These are phyloP conservation scores for Steinernema carpocapsae DNA, from an alignment of 2,888 invertebrate species.

Conservation along the genomic window DNA sequence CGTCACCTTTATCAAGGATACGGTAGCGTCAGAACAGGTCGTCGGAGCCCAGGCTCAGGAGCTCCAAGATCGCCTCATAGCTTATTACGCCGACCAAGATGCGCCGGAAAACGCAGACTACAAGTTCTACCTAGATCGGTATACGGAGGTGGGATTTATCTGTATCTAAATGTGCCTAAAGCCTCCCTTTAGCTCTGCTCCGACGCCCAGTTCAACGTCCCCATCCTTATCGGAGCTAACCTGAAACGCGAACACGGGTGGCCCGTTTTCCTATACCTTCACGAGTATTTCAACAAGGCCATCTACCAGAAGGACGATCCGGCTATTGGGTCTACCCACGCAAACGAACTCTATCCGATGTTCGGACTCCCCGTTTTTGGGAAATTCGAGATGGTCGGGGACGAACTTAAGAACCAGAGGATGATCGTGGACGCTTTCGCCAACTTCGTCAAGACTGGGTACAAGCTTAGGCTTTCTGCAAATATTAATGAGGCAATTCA, in stretches of 20 bases:
- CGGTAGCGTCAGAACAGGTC: conserved; percentile 41
- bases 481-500: not conserved
- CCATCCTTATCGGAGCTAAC: conserved; percentile 43
- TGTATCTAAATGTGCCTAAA: not conserved
- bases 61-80: conserved; percentile 43
- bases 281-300: conserved; percentile 41
- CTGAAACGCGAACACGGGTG: conserved; percentile 44
- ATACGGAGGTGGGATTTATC: conserved; percentile 38
- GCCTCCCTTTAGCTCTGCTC: conserved; percentile 43
- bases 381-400: conserved; percentile 39
- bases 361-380: conserved; percentile 31
- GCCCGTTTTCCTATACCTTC: conserved; percentile 44
- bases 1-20: conserved; percentile 38
- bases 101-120: conserved; percentile 2
- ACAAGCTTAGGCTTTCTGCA: not conserved
- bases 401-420: conserved; percentile 23
- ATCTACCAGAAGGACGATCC: conserved; percentile 40
- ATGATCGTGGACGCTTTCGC: conserved; percentile 39
- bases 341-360: conserved; percentile 31
- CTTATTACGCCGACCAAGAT: conserved; percentile 36
- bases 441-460: conserved; percentile 44
- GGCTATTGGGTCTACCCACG: conserved; percentile 40
- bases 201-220: conserved; percentile 48
- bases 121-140: conserved; percentile 40
- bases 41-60: conserved; percentile 42